Evolutionary conservation across 2,113 vertebrate species (phyloP), one percentile per base, ranked within the genome.

Genomic region (Lota lota): DNA sequence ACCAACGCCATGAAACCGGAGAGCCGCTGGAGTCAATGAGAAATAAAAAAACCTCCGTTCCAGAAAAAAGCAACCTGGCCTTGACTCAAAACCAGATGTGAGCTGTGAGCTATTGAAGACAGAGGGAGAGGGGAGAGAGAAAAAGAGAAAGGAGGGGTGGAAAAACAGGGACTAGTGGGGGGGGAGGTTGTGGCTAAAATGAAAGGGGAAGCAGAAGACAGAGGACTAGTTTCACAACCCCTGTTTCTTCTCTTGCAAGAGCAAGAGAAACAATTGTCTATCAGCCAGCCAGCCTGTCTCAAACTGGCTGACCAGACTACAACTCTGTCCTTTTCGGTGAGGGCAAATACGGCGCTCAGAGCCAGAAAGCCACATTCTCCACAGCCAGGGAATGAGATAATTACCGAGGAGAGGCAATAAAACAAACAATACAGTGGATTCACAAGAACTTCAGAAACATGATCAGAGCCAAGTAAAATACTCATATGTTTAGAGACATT

Each of bases 31-130:
- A 82, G 81, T 82, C 83, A 85, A 84, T 88, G 82, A 87, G 82
- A 88, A 88, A 90, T 85, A 87, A 85, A 89, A 87, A 73, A 5
- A 72, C 66, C 78, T 80, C 82, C 83, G 87, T 88, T 91, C 86
- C 87, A 84, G 66, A 70, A 87, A 83, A 89, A 91, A 87, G 86
- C 80, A 88, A 82, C 83, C 78, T 88, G 84, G 88, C 85, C 82
- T 86, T 69, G 81, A 87, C 88, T 85, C 87, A 90, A 92, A 90
- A 89, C 88, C 90, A 91, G 88, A 91, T 92, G 88, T 90, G 88
- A 81, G 81, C 54, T 36, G 78, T 86, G 78, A 86, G 89, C 77
- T 60, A 63, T 81, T 79, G 69, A 70, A 24, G 54, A 4, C 22
- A 58, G 21, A 14, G 58, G 53, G 50, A 68, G 14, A 18, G 19